phyloP scores from a whole-genome alignment of 2,797 vertebrate genomes.

The Xiphorhynchus erythropygius region DNA sequence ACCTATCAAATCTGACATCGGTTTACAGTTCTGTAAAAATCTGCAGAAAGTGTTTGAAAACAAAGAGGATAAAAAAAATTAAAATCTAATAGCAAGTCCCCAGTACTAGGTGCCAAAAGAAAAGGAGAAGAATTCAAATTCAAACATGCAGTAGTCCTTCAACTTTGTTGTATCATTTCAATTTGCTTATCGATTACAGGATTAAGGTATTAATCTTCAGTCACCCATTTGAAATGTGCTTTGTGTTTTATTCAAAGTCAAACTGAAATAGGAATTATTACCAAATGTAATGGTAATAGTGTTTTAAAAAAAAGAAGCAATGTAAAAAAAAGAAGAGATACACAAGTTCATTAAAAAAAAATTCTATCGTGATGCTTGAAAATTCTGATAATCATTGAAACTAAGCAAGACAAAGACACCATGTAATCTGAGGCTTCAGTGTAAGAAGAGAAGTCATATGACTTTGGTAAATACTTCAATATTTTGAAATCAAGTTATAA shows the following conservation, averaged over 20 bases:
- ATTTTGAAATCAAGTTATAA: not conserved
- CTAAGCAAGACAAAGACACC: not conserved
- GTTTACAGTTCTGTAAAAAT: not conserved
- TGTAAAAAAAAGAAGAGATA: not conserved
- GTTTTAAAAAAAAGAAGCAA: not conserved
- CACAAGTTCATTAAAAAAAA: not conserved
- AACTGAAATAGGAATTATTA: not conserved
- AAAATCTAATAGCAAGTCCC: not conserved
- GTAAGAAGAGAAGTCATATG: not conserved
- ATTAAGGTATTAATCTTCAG: not conserved
- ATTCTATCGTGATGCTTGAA: not conserved
- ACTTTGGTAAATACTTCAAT: not conserved
- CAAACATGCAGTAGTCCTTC: not conserved
- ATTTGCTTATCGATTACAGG: not conserved
- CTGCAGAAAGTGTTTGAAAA: not conserved
- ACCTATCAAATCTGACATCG: not conserved
- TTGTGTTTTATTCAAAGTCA: not conserved
- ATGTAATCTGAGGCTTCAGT: not conserved
- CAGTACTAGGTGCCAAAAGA: not conserved
- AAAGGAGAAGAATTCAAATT: not conserved
- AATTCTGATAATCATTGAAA: not conserved
- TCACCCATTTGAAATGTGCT: not conserved
- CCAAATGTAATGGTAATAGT: not conserved
- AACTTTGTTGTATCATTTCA: not conserved
- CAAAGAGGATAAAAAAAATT: not conserved